Percentiles rank a stretch among this genome's conserved stretches.
Evolutionary conservation across 2,113 vertebrate species (phyloP).

Genomic region (Anoura caudifer): DNA sequence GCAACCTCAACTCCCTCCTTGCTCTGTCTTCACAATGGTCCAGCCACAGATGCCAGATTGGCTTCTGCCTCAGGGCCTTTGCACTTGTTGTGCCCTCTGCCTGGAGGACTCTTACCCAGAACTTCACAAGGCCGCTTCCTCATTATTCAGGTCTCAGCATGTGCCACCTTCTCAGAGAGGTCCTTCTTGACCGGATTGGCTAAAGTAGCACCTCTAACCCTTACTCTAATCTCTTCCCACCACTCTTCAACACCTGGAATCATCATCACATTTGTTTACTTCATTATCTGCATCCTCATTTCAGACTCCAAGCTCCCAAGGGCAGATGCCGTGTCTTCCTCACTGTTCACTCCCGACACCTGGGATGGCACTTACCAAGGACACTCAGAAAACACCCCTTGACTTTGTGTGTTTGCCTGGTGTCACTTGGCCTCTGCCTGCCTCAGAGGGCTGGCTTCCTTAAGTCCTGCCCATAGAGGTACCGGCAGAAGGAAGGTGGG

Average conservation of each 20-base stretch:
- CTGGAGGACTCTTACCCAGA: neutral
- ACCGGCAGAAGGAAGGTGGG: neutral
- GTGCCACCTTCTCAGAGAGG: neutral
- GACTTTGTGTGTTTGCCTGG: neutral
- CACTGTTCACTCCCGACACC: neutral
- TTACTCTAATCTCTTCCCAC: neutral
- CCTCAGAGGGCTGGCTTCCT: neutral
- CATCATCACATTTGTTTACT: neutral
- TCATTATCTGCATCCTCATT: neutral
- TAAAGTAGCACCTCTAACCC: neutral
- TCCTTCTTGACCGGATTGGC: neutral
- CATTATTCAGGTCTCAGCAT: neutral
- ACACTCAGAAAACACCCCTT: neutral
- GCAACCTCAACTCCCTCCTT: neutral
- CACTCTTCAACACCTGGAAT: neutral
- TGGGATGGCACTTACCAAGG: neutral
- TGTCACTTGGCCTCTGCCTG: neutral
- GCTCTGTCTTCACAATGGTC: neutral
- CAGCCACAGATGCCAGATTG: neutral
- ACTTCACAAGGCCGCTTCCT: neutral
- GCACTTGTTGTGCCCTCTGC: neutral
- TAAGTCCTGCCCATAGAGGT: neutral
- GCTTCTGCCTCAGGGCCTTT: neutral
- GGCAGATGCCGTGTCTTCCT: neutral
- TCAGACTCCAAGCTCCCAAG: neutral